Conservation (phyloP, 2,113 vertebrate species). For the Channa maculata region DNA sequence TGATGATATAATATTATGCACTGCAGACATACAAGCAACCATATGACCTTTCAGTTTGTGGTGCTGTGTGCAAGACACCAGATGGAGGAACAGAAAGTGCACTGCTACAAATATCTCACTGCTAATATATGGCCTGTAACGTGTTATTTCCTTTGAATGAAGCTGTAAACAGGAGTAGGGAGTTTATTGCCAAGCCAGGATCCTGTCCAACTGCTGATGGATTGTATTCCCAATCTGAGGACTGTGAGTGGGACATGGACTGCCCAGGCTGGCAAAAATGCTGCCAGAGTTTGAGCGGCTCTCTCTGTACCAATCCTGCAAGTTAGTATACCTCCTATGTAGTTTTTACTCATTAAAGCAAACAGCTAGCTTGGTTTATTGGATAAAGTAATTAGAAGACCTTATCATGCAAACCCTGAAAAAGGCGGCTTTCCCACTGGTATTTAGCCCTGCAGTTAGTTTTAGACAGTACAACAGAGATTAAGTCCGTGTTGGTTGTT, state of each 20-base stretch:
- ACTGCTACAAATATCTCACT: slow-evolving; percentile 32
- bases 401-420: background rate
- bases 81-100: slow-evolving; percentile 49
- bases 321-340: slow-evolving; percentile 66
- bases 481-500: background rate
- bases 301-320: slow-evolving; percentile 69
- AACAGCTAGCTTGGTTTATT: background rate
- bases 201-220: slow-evolving; percentile 79
- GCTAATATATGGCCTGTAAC: slow-evolving; percentile 61
- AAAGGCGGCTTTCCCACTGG: background rate
- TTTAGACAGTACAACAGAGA: background rate
- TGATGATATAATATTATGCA: slow-evolving; percentile 12
- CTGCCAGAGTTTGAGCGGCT: slow-evolving; percentile 77
- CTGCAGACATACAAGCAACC: slow-evolving; percentile 14
- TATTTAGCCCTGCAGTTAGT: background rate
- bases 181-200: slow-evolving; percentile 88
- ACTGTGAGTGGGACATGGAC: slow-evolving; percentile 86
- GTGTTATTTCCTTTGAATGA: slow-evolving; percentile 66
- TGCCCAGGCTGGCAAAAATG: slow-evolving; percentile 92
- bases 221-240: slow-evolving; percentile 8
- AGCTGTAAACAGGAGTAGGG: slow-evolving; percentile 84
- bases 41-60: slow-evolving; percentile 44
- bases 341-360: background rate
- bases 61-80: slow-evolving; percentile 53
- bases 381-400: background rate